phyloP scores from a whole-genome alignment of 2,797 vertebrate species.

The Propithecus deckenii region DNA sequence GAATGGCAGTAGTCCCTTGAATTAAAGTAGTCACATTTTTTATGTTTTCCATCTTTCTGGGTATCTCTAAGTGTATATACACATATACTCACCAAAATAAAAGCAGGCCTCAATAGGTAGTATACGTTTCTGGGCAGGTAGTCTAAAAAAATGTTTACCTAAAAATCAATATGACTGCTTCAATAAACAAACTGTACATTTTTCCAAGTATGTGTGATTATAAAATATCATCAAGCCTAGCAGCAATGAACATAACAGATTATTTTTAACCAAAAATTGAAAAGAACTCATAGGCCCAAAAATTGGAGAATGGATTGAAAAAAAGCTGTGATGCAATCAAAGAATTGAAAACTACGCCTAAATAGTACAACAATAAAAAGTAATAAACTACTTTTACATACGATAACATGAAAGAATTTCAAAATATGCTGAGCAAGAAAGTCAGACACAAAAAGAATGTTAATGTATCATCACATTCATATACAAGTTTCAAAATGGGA shows the following conservation, averaged over 20 bases:
- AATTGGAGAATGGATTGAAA: background rate
- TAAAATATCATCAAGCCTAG: background rate
- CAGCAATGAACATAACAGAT: background rate
- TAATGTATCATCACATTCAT: background rate
- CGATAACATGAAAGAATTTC: background rate
- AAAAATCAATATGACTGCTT: background rate
- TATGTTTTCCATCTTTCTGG: background rate
- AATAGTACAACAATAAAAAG: background rate
- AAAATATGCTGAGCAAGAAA: background rate
- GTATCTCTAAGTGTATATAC: background rate
- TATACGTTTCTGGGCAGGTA: background rate
- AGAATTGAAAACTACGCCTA: background rate
- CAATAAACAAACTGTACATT: background rate
- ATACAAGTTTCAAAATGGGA: background rate
- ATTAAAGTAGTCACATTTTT: background rate
- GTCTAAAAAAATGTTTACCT: background rate
- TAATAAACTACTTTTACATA: background rate
- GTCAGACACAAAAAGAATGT: background rate
- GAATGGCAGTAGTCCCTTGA: background rate
- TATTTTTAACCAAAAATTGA: background rate
- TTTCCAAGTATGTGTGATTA: background rate
- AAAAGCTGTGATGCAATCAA: background rate
- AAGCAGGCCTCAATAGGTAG: background rate
- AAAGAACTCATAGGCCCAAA: background rate
- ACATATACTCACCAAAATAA: background rate